Percentiles rank a stretch among this genome's conserved stretches.
Conservation (phyloP, 1,140 invertebrate species). For the Brachionus paranguensis region DNA sequence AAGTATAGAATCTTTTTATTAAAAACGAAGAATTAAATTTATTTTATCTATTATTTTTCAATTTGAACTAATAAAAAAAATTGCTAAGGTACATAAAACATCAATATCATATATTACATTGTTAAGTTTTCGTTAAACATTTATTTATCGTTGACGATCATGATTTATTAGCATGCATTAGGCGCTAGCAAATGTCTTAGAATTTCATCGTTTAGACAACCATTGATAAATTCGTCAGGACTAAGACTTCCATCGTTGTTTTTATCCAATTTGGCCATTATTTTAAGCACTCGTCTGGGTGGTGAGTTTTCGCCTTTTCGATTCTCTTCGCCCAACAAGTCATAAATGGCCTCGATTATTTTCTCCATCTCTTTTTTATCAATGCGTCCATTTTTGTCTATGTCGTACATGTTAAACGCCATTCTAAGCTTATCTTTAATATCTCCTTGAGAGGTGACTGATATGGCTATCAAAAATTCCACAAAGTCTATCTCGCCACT, state of each 20-base stretch:
- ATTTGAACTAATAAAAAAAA: too few species aligned
- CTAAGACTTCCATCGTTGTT: slow-evolving; percentile 19
- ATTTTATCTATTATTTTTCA: not conserved
- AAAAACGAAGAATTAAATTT: too few species aligned
- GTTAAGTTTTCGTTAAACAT: not conserved
- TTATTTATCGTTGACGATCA: not conserved
- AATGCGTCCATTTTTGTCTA: slow-evolving; percentile 38
- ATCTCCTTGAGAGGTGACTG: slow-evolving; percentile 38
- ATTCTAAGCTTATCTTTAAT: slow-evolving; percentile 31
- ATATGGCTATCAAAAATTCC: slow-evolving; percentile 39
- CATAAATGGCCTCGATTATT: slow-evolving; percentile 41
- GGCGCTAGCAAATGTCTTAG: slow-evolving; percentile 37
- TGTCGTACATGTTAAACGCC: slow-evolving; percentile 41
- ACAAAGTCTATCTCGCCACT: slow-evolving; percentile 41
- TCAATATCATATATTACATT: not conserved
- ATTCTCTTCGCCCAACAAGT: slow-evolving; percentile 40
- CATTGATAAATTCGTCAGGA: slow-evolving; percentile 40
- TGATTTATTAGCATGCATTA: slow-evolving; percentile 4
- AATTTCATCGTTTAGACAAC: slow-evolving; percentile 38
- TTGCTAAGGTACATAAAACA: not conserved
- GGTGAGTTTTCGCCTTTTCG: slow-evolving; percentile 39
- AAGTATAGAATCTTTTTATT: too few species aligned
- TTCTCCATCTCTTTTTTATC: slow-evolving; percentile 40
- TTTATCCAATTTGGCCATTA: slow-evolving; percentile 37
- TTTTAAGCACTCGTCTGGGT: slow-evolving; percentile 18